Evolutionary conservation across 2,888 invertebrate genomes (phyloP), one percentile per base, ranked within the genome.

Genomic region (Cyclophora punctaria): DNA sequence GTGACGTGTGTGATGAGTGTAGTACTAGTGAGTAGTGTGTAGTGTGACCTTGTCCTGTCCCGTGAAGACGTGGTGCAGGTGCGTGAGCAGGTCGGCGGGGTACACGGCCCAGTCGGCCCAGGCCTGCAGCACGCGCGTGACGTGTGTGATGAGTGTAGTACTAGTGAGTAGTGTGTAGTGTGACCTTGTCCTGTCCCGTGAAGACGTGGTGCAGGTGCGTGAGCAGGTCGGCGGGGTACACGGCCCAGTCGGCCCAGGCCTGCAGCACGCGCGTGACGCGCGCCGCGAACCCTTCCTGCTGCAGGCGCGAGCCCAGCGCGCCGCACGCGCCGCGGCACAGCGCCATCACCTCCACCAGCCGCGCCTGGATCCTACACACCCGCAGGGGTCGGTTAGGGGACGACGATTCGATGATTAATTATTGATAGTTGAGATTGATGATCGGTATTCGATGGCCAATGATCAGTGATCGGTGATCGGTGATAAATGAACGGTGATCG

Each of bases 91-190:
- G 60, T 98, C 98, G 52, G 95, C 94, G 0, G 98, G 96, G 87
- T 99, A 99, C 55, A 99, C 93, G 7, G 96, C 94, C 94, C 97
- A 97, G 75, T 99, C 99, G 78, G 98, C 98, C 98, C 99, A 99
- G 2, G 98, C 97, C 70, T 96, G 93, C 75, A 99, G 92, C 64
- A 96, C 95, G 69, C 95, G 92, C 75, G 97, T 93, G 40, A 98
- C 95, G 45, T 98, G 89, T 52, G 94, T 20, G 20, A 20, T 20
- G 20, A 20, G 20, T 20, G 20, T 20, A 20, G 20, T 20, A 20
- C 20, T 20, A n/a, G 20, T 20, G 20, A 1, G 20, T 20, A 20
- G 20, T 20, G 20, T 20, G 20, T 20, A 20, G 20, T 20, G 7
- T 5, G 52, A 59, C 78, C 75, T 82, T 82, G 20, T 79, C 78